Base-by-base conservation (phyloP, 2,888 invertebrate genomes). In the Xanthia togata region DNA sequence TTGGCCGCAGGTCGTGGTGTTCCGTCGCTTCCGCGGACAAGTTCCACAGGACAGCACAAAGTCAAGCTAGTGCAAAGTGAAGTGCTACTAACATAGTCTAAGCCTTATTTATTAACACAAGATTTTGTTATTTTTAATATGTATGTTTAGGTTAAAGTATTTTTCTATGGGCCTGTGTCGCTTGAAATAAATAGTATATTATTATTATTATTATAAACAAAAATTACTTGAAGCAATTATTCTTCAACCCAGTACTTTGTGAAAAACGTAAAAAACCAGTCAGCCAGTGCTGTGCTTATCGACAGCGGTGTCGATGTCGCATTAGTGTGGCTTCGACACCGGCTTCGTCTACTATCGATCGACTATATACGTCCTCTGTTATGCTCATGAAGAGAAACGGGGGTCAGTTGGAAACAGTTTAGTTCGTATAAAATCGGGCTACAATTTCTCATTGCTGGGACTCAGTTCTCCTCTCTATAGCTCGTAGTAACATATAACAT, bases 321-420 rank as follows among this genome's bases (percentile, higher is more conserved):
- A 59, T 12, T 79, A 4, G 5, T 90, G 84, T 2, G 92, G 91
- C 89, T 91, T 91, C 91, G 31, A 4, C 50, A 68, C 65, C 20
- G 94, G 94, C 94, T 94, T 94, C 94, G 94, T 94, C 94, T 93
- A 92, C 92, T 87, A 94, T 94, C 93, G 94, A 94, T 91, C 92
- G 87, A n/a, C 68, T 65, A n/a, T n/a, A n/a, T n/a, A 44, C 59
- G 81, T 70, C 71, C 76, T 70, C 72, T 59, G 68, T 78, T 64
- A 67, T 70, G 69, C 73, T 73, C 72, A 74, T 65, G 44, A 63
- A 20, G 23, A 14, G 5, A 23, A 35, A 17, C 38, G 26, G 35
- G 41, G 14, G 63, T 74, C 67, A 63, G 41, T 59, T 69, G 53
- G 31, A 4, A 8, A 65, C 26, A 11, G 2, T 41, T 11, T 41